phyloP scores from a whole-genome alignment of 2,113 vertebrate genomes.

The Catagonus wagneri region DNA sequence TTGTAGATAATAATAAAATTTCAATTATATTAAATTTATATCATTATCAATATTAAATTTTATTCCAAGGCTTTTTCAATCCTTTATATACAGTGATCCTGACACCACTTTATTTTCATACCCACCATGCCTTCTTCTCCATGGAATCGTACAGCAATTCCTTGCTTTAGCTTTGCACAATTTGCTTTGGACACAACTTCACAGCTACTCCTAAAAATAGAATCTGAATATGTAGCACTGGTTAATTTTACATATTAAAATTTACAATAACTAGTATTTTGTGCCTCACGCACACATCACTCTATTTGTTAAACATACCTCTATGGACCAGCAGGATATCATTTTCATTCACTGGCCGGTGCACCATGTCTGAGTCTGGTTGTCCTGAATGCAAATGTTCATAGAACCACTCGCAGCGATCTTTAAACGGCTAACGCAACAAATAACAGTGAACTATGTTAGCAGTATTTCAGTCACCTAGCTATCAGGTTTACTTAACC shows the following conservation, averaged over 20 bases:
- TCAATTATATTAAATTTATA: conserved; percentile 50
- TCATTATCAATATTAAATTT: conserved; percentile 17
- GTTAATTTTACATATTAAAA: conserved; percentile 82
- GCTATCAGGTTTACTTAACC: conserved; percentile 16
- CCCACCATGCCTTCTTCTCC: conserved; percentile 99
- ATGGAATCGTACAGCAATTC: conserved; percentile 98
- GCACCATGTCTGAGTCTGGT: conserved; percentile 98
- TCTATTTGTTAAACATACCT: conserved; percentile 88
- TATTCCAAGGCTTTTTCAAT: conserved; percentile 25
- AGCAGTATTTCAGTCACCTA: conserved; percentile 48
- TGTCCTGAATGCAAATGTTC: conserved; percentile 96
- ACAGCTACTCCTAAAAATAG: conserved; percentile 99
- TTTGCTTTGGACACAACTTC: conserved; percentile 98
- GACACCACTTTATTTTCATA: conserved; percentile 63
- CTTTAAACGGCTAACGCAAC: conserved; percentile 95
- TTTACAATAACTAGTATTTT: conserved; percentile 25
- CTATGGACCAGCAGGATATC: conserved; percentile 98
- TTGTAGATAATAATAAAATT: conserved; percentile 51
- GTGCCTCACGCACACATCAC: neutral
- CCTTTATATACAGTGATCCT: neutral
- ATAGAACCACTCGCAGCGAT: conserved; percentile 99
- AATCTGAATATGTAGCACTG: conserved; percentile 91
- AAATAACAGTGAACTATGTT: conserved; percentile 56
- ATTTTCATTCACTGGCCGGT: conserved; percentile 97
- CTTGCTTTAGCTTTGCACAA: conserved; percentile 98